Base-by-base conservation (phyloP, 2,888 invertebrate genomes). In the Thymelicus sylvestris region DNA sequence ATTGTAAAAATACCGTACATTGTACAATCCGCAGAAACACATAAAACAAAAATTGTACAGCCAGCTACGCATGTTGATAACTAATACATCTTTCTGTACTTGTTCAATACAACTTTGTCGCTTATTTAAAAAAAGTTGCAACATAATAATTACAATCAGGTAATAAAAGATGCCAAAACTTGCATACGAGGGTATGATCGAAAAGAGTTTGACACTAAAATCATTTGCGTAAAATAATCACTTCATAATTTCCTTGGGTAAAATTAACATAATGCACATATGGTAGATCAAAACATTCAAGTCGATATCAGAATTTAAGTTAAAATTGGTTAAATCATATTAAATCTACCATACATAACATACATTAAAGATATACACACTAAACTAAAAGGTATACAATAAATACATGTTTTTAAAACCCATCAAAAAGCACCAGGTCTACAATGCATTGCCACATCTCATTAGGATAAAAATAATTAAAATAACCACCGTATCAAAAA, bases 1-100 rank as follows among this genome's bases (percentile, higher is more conserved):
- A 86, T 87, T 87, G 90, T 90, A 91, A 90, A 91, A 90, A 88
- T 84, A 85, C 83, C 80, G 81, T 84, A 88, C 82, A 83, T 82
- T 82, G 86, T 88, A 86, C 86, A 86, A 77, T 83, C 71, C 71
- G 71, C 71, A 71, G 61, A 66, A 61, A 63, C 64, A 65, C 41
- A 61, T 52, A 47, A 61, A 66, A 71, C 60, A 47, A 12, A 66
- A 61, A 7, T 39, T 31, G 62, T 63, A 64, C 64, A 69, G 69
- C 64, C 63, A 69, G 68, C 67, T 47, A 70, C 60, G 52, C 59
- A 70, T 41, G 44, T 52, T 69, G 44, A 61, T 39, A 61, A 70
- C 57, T 57, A 47, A 68, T 57, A 63, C 47, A 63, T 67, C 31
- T 55, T n/a, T 55, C 68, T 63, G 68, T 68, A 68, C 68, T 68